phyloP scores from a whole-genome alignment of 2,888 invertebrate species.

The Ichneumoninae sp. region DNA sequence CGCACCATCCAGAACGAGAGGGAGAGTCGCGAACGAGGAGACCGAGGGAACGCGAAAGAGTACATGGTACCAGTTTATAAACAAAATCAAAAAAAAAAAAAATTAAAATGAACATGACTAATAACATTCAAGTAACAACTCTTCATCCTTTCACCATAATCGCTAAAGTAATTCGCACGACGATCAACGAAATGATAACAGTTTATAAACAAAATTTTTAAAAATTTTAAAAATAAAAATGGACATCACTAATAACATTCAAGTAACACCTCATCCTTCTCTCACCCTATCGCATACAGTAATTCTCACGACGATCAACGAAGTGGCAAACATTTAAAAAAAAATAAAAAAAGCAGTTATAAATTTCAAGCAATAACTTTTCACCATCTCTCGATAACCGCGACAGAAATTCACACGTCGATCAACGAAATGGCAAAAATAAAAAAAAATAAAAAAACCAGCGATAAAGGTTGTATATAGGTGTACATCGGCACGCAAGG shows the following conservation, averaged over 20 bases:
- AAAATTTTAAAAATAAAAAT: background rate
- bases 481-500: constrained; percentile 64
- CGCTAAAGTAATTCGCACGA: background rate
- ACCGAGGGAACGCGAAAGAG: constrained; percentile 50
- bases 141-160: no score
- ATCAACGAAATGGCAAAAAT: no score
- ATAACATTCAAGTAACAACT: background rate
- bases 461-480: background rate
- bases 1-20: constrained; percentile 61
- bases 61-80: constrained; percentile 6
- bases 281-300: background rate
- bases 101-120: background rate
- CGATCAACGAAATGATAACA: background rate
- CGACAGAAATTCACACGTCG: no score
- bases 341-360: no score
- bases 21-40: constrained; percentile 51
- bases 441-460: background rate
- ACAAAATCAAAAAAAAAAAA: background rate
- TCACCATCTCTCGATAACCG: no score
- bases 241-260: background rate
- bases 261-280: no score
- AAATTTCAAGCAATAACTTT: no score
- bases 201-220: no score
- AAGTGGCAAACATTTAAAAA: background rate
- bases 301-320: background rate